phyloP scores from a whole-genome alignment of 2,113 vertebrate species.

The Galemys pyrenaicus region DNA sequence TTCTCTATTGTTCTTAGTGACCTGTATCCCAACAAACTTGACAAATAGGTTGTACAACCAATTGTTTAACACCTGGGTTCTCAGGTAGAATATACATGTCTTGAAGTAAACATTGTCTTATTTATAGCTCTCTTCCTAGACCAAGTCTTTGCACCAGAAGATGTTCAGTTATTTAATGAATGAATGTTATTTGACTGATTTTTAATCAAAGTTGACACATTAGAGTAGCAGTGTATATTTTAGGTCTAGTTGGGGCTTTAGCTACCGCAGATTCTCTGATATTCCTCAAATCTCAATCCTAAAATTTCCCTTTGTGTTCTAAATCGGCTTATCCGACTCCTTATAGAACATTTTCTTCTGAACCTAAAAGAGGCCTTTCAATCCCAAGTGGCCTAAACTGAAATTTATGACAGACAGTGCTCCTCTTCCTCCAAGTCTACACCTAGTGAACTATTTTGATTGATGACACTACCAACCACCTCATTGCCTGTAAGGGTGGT shows the following conservation, averaged over 20 bases:
- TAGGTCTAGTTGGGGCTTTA: slow-evolving; percentile 1
- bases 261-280: not conserved
- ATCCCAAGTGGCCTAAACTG: not conserved
- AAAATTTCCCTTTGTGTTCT: not conserved
- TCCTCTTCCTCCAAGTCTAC: not conserved
- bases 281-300: not conserved
- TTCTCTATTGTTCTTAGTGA: not conserved
- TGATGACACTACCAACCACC: not conserved
- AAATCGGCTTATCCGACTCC: not conserved
- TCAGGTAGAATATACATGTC: not conserved
- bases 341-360: not conserved
- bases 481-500: not conserved
- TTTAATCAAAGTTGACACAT: not conserved
- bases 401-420: not conserved
- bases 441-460: not conserved
- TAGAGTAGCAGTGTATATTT: not conserved
- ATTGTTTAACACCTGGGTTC: not conserved
- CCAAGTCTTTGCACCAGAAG: not conserved
- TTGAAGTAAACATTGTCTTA: not conserved
- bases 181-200: not conserved
- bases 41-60: not conserved
- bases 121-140: not conserved
- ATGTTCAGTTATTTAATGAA: slow-evolving; percentile 19
- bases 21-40: not conserved
- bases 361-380: not conserved